These are phyloP conservation scores for Neocrepidodera transversa DNA, from an alignment of 2,888 invertebrate species.

Conservation along the genomic window DNA sequence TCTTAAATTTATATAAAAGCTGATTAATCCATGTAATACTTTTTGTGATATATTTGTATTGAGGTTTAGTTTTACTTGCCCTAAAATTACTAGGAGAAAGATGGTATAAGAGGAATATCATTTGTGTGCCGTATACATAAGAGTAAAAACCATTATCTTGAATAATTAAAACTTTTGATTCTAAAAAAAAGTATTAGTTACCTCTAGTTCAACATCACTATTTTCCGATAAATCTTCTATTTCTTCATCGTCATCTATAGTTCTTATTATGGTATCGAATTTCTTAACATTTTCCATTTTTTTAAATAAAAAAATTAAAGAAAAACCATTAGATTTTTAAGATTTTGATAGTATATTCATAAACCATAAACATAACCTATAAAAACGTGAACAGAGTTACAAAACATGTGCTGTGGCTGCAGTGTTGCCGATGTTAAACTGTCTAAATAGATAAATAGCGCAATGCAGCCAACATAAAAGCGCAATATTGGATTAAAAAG, in stretches of 20 bases:
- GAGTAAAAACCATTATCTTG: too few species aligned
- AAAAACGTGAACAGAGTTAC: not conserved
- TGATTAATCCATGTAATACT: too few species aligned
- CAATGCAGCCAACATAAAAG: too few species aligned
- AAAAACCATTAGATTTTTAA: not conserved
- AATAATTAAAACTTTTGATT: not conserved
- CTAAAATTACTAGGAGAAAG: not conserved
- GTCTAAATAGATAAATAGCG: too few species aligned
- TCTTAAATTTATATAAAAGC: too few species aligned
- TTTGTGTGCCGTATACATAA: too few species aligned
- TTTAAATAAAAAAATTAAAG: slow-evolving; percentile 1
- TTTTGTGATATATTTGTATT: too few species aligned
- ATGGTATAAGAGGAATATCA: not conserved
- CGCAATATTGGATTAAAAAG: too few species aligned
- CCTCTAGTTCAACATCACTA: slow-evolving; percentile 82
- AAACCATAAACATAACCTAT: not conserved
- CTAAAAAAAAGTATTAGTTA: slow-evolving; percentile 54
- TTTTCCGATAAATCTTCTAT: slow-evolving; percentile 81
- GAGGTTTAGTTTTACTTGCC: too few species aligned
- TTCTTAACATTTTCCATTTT: slow-evolving; percentile 24
- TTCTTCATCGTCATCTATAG: slow-evolving; percentile 84
- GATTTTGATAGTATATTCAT: too few species aligned
- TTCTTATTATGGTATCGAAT: slow-evolving; percentile 68
- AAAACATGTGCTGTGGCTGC: too few species aligned
- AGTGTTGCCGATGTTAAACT: too few species aligned